These are phyloP conservation scores for Phania funesta DNA, from an alignment of 2,888 invertebrate species.

Conservation along the genomic window DNA sequence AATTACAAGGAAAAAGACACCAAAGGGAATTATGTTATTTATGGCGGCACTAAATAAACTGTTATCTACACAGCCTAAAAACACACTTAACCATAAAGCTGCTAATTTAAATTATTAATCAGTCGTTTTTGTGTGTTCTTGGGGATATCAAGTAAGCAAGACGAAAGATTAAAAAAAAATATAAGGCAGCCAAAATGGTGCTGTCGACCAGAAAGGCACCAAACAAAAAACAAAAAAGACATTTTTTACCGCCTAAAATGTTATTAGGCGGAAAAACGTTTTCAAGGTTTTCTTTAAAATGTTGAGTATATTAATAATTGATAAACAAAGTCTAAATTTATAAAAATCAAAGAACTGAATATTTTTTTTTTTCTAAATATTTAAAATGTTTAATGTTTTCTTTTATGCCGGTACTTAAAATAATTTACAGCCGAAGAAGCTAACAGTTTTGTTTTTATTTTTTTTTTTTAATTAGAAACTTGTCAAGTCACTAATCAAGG, in stretches of 20 bases:
- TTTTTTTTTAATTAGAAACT: constrained; percentile 46
- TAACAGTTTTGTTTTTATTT: neutral
- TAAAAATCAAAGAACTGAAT: constrained; percentile 26
- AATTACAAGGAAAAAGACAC: too few relatives aligned
- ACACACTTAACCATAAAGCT: constrained; percentile 47
- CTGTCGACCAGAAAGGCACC: constrained; percentile 4
- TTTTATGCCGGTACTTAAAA: too few relatives aligned
- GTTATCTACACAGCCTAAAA: too few relatives aligned
- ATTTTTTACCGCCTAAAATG: neutral
- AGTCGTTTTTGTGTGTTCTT: constrained; percentile 1
- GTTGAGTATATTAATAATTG: constrained; percentile 45
- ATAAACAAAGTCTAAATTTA: constrained; percentile 28
- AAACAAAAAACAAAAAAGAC: neutral
- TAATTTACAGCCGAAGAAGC: neutral
- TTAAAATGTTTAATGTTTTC: neutral
- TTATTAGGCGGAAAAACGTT: constrained; percentile 34
- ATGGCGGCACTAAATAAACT: too few relatives aligned
- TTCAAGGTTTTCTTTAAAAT: neutral
- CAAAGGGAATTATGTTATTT: too few relatives aligned
- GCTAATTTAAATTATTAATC: constrained; percentile 63
- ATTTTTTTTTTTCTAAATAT: neutral
- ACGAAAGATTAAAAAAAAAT: neutral
- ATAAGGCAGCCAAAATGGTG: constrained; percentile 22
- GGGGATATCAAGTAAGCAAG: neutral
- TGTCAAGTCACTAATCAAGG: constrained; percentile 50